Percentiles rank a stretch among this genome's conserved stretches.
These are phyloP conservation scores for Calyptomena viridis DNA, from an alignment of 2,113 vertebrate species.

Conservation along the genomic window DNA sequence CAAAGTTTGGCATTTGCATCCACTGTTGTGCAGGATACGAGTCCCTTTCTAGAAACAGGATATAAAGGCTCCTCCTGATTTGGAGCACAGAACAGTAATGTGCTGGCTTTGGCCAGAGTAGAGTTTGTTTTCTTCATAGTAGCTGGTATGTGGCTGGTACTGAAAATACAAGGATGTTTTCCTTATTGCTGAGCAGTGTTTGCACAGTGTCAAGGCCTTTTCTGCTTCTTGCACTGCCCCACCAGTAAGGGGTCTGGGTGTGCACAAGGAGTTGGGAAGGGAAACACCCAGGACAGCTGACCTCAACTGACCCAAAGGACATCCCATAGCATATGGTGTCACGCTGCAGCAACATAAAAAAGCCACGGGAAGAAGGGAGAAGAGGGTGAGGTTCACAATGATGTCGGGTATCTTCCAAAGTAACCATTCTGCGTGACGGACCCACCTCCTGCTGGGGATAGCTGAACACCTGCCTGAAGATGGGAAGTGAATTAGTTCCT, in stretches of 20 bases:
- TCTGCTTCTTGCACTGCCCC: not conserved
- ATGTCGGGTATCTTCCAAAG: not conserved
- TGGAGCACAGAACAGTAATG: not conserved
- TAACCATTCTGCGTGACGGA: not conserved
- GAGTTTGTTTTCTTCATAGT: accelerated
- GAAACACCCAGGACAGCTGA: not conserved
- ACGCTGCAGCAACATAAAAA: not conserved
- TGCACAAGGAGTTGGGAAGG: not conserved
- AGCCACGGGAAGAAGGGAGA: not conserved
- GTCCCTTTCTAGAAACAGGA: not conserved
- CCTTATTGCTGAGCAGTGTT: not conserved
- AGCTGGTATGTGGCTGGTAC: not conserved
- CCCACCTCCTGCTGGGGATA: not conserved
- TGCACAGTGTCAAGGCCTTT: not conserved
- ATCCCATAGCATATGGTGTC: not conserved
- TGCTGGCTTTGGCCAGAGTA: not conserved
- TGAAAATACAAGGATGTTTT: not conserved
- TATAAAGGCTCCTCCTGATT: not conserved
- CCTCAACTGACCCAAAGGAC: not conserved
- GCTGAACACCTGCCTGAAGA: not conserved
- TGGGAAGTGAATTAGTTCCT: not conserved
- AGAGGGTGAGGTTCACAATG: not conserved
- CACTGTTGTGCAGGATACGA: not conserved
- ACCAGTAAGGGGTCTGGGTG: too few relatives aligned
- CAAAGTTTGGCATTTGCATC: not conserved